These are phyloP conservation scores for Typhlichthys eigenmanni DNA, from an alignment of 2,797 vertebrate genomes.

Conservation along the genomic window DNA sequence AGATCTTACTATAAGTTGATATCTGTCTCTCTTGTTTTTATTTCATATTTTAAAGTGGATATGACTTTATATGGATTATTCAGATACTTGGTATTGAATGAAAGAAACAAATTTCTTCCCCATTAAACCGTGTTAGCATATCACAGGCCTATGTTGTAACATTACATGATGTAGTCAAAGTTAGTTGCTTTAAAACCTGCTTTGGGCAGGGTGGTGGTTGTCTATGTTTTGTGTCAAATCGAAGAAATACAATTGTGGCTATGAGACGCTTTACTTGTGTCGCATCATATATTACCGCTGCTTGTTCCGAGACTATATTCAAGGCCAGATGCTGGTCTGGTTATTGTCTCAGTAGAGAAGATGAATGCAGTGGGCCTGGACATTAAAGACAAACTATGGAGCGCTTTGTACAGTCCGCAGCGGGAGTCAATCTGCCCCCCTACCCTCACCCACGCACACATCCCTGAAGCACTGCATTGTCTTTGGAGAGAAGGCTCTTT, in stretches of 20 bases:
- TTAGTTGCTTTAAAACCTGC: no score
- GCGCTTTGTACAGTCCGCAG: conserved; percentile 63
- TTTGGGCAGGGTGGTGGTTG: no score
- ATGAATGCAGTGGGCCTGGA: conserved; percentile 42
- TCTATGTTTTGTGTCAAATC: conserved; percentile 2
- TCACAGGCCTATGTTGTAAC: no score
- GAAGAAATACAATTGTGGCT: not conserved
- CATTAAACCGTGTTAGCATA: no score
- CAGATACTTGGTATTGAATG: no score
- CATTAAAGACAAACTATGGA: conserved; percentile 53
- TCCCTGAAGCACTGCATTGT: conserved; percentile 70
- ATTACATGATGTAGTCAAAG: no score
- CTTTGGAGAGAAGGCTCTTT: conserved; percentile 64
- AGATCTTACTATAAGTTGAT: no score
- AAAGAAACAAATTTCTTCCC: no score
- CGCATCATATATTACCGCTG: conserved; percentile 15
- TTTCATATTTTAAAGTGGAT: not conserved
- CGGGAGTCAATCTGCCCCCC: conserved; percentile 54
- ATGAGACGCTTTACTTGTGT: no score
- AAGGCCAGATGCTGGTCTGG: conserved; percentile 26
- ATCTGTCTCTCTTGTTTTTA: not conserved
- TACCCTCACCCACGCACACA: not conserved
- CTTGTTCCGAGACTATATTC: conserved; percentile 33
- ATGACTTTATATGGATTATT: no score
- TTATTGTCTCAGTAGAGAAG: conserved; percentile 40